Conservation (phyloP, 1,140 invertebrate species). For the Pteromalus puparum region DNA sequence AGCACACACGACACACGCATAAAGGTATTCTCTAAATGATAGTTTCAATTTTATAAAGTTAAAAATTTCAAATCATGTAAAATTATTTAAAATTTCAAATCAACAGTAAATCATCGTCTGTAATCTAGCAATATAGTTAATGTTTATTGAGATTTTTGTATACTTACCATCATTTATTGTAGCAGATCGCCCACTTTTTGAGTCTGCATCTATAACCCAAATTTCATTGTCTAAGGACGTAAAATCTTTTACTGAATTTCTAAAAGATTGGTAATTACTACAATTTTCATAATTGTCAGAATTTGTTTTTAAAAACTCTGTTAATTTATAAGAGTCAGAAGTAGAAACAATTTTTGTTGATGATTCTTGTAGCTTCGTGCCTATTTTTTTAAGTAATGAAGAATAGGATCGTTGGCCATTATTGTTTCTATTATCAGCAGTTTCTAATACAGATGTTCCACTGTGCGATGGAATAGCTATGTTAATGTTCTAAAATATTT, state of each 20-base stretch:
- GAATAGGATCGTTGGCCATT: neutral
- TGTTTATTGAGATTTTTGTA: conserved; percentile 2
- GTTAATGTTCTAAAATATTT: neutral
- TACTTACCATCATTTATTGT: conserved; percentile 65
- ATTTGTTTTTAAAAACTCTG: conserved; percentile 80
- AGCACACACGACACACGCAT: no score
- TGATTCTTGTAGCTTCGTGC: conserved; percentile 70
- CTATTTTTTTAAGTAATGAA: conserved; percentile 58
- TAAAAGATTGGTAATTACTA: conserved; percentile 69
- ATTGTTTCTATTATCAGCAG: conserved; percentile 10
- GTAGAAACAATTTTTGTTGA: conserved; percentile 70
- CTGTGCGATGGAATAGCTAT: neutral
- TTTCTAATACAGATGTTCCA: neutral
- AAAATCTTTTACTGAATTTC: conserved; percentile 80
- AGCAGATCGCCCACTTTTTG: conserved; percentile 66
- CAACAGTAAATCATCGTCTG: no score
- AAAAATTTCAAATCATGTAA: no score
- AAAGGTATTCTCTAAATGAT: no score
- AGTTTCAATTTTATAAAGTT: no score
- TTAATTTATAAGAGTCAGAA: conserved; percentile 76
- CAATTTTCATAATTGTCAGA: conserved; percentile 83
- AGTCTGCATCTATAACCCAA: conserved; percentile 74
- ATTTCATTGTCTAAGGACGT: conserved; percentile 82
- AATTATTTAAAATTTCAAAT: no score
- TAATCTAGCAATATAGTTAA: neutral